Evolutionary conservation across 2,797 vertebrate genomes (phyloP), one percentile per base, ranked within the genome.

Genomic region (Hoplostethus atlanticus): DNA sequence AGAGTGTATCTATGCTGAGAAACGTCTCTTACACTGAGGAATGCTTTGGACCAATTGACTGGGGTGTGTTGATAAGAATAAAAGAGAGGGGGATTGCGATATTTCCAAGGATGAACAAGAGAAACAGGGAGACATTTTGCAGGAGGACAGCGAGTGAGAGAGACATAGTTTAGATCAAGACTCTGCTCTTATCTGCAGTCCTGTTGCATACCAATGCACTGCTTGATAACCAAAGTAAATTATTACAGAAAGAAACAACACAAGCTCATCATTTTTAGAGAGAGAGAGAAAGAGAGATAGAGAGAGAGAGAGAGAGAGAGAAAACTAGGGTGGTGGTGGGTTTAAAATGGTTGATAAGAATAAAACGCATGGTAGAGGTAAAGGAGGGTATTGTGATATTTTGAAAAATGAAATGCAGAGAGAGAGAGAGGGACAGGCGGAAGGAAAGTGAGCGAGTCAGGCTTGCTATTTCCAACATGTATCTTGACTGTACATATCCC

Each of bases 11-110:
- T 55, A 71, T 77, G 71, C 71, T 71, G 75, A 83, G 76, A 78
- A 44, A 75, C 72, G 78, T 86, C 69, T 85, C 69, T 65, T 64
- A 80, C 52, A 78, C 80, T 55, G 77, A 81, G 69, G 77, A 44
- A 68, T 40, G 42, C 28, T 72, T 74, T 17, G 4, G 51, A 85
- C 62, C 62, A 64, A 47, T 17, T 53, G 3, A 57, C n/a, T 30
- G 47, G 34, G 11, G 40, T 76, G 17, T 56, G 25, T 53, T 75
- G 62, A 10, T 54, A 44, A 65, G 7, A 73, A 38, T 69, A 38
- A 71, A 80, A 52, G 56, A 76, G 36, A 75, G 64, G 21, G 50
- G 10, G 46, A 44, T 46, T 62, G n/a, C n/a, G 2, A 3, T 30
- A 3, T 31, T 31, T 54, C 9, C 12, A 25, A 51, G 17, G n/a